phyloP scores from a whole-genome alignment of 2,113 vertebrate genomes.

The Numida meleagris region DNA sequence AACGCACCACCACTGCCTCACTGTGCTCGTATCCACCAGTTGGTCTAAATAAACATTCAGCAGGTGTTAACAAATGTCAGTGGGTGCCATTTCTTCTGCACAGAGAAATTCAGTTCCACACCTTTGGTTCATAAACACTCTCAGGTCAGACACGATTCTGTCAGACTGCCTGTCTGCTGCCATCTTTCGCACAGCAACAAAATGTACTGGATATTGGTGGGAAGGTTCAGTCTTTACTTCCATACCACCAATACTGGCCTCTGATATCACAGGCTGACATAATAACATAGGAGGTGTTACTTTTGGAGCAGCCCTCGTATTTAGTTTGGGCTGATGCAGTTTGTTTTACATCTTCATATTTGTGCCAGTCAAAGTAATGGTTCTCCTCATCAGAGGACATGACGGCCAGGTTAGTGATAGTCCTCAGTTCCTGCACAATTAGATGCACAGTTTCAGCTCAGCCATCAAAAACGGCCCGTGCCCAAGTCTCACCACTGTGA shows the following conservation, averaged over 20 bases:
- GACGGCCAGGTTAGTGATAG: neutral
- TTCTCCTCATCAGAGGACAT: neutral
- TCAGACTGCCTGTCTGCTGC: neutral
- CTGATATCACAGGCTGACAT: neutral
- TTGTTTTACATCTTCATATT: neutral
- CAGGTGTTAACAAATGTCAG: neutral
- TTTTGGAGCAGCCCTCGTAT: neutral
- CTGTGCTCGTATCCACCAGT: neutral
- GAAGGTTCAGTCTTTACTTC: neutral
- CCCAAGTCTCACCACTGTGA: neutral
- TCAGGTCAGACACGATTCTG: neutral
- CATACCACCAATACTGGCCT: neutral
- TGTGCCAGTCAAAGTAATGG: neutral
- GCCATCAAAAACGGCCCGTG: neutral
- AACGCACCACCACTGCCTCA: neutral
- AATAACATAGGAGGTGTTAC: neutral
- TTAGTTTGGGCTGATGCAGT: neutral
- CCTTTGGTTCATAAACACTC: neutral
- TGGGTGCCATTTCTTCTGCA: neutral
- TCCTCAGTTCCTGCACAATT: neutral
- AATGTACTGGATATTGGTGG: neutral
- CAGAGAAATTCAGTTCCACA: neutral
- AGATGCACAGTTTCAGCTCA: neutral
- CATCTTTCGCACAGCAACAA: neutral
- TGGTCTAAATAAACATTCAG: neutral